Evolutionary conservation across 2,888 invertebrate genomes (phyloP).

Genomic region (Macrosiphum euphorbiae): DNA sequence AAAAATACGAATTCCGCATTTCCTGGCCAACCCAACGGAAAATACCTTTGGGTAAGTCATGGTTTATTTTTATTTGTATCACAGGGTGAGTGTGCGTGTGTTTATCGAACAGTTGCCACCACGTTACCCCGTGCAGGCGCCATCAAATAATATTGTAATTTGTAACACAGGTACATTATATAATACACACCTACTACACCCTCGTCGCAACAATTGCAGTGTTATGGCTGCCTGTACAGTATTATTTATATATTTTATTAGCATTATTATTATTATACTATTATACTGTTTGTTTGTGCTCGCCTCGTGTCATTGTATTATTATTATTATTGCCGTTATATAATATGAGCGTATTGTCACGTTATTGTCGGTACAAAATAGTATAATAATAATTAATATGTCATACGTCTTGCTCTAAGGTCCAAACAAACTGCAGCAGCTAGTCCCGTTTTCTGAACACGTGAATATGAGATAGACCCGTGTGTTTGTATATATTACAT

Average conservation of each 20-base stretch:
- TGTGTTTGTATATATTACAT: not conserved
- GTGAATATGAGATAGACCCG: not conserved
- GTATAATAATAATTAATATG: not conserved
- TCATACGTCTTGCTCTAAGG: not conserved
- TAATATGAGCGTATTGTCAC: not conserved
- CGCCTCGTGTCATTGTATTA: constrained; percentile 8
- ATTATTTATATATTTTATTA: not conserved
- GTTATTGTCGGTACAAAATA: not conserved
- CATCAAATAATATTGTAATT: not conserved
- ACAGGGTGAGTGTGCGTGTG: not conserved
- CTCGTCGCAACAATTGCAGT: not conserved
- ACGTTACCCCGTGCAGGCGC: not conserved
- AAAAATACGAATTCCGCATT: not conserved
- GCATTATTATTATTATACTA: too few relatives aligned
- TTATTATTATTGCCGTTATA: not conserved
- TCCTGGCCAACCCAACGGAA: not conserved
- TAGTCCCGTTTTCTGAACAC: not conserved
- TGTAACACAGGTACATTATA: not conserved
- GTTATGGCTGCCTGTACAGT: not conserved
- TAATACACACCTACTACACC: not conserved
- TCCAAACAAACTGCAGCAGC: not conserved
- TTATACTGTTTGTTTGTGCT: not conserved
- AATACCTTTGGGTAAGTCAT: not conserved
- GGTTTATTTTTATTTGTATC: not conserved
- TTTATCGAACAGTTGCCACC: not conserved